Percentiles rank a stretch among this genome's conserved stretches.
These are phyloP conservation scores for Erannis defoliaria DNA, from an alignment of 2,888 invertebrate species.

Conservation along the genomic window DNA sequence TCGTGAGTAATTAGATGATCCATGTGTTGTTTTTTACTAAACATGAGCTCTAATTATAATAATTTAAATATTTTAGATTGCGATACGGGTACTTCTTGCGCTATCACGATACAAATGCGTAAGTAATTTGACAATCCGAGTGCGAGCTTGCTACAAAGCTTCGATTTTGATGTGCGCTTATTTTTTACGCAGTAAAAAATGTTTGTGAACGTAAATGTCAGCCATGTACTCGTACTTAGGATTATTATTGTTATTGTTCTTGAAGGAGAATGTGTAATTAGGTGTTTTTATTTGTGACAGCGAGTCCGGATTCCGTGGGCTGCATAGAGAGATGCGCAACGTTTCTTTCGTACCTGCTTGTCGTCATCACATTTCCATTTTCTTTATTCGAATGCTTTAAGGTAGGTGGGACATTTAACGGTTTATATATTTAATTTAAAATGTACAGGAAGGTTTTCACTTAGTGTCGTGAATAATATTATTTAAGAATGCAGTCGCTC, in stretches of 20 bases:
- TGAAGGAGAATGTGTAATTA: constrained; percentile 5
- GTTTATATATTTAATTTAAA: constrained; percentile 22
- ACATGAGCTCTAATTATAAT: constrained; percentile 60
- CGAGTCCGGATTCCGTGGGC: constrained; percentile 89
- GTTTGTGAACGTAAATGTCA: constrained; percentile 28
- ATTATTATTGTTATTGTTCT: not conserved
- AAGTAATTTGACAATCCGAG: constrained; percentile 68
- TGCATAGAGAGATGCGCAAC: constrained; percentile 92
- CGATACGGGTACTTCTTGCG: constrained; percentile 84
- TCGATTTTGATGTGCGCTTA: constrained; percentile 55
- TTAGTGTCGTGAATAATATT: not conserved
- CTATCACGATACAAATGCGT: constrained; percentile 85
- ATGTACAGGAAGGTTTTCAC: not conserved
- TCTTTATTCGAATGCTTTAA: constrained; percentile 95
- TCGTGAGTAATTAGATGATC: constrained; percentile 72
- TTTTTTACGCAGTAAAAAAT: constrained; percentile 30
- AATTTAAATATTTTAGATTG: constrained; percentile 81
- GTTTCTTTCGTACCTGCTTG: constrained; percentile 89
- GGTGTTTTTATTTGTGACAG: constrained; percentile 74
- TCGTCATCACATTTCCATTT: constrained; percentile 93
- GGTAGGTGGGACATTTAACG: constrained; percentile 84
- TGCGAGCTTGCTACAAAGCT: constrained; percentile 53
- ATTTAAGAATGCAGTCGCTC: not conserved
- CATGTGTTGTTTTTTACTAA: constrained; percentile 15
- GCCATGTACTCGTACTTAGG: constrained; percentile 22